Evolutionary conservation across 2,888 invertebrate species (phyloP).

Genomic region (Tipula lateralis): DNA sequence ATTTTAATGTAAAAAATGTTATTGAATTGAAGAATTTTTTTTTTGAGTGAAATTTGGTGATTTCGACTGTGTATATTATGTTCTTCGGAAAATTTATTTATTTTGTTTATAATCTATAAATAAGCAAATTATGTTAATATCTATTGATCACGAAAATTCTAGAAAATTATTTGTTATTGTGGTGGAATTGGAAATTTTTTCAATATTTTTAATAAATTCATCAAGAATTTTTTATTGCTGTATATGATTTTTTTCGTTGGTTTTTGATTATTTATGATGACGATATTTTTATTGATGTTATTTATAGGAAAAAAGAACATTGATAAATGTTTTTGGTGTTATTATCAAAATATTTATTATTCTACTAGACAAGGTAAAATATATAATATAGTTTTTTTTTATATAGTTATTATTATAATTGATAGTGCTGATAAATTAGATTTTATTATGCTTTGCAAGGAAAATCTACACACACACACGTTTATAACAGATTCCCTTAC

Average conservation of each 20-base stretch:
- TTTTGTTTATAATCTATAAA: constrained; percentile 24
- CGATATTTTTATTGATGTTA: constrained; percentile 29
- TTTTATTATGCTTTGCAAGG: not conserved
- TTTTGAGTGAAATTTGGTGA: not conserved
- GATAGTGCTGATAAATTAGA: constrained; percentile 5
- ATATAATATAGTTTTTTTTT: not conserved
- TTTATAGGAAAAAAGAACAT: constrained; percentile 27
- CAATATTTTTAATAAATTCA: constrained; percentile 24
- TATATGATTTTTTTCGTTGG: constrained; percentile 2
- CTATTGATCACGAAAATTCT: not conserved
- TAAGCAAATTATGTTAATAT: constrained; percentile 24
- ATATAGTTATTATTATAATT: constrained; percentile 3
- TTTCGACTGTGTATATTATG: not conserved
- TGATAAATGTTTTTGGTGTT: constrained; percentile 28
- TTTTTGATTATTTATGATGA: constrained; percentile 27
- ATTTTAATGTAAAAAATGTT: constrained; percentile 2
- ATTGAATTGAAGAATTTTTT: not conserved
- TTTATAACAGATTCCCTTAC: not conserved
- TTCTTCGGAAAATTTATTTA: not conserved
- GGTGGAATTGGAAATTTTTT: not conserved
- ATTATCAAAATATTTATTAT: constrained; percentile 28
- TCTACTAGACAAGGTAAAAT: constrained; percentile 21
- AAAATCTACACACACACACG: not conserved
- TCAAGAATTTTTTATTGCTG: constrained; percentile 19
- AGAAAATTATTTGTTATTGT: constrained; percentile 6